phyloP scores from a whole-genome alignment of 2,888 invertebrate species.

The Dryocosmus kuriphilus region DNA sequence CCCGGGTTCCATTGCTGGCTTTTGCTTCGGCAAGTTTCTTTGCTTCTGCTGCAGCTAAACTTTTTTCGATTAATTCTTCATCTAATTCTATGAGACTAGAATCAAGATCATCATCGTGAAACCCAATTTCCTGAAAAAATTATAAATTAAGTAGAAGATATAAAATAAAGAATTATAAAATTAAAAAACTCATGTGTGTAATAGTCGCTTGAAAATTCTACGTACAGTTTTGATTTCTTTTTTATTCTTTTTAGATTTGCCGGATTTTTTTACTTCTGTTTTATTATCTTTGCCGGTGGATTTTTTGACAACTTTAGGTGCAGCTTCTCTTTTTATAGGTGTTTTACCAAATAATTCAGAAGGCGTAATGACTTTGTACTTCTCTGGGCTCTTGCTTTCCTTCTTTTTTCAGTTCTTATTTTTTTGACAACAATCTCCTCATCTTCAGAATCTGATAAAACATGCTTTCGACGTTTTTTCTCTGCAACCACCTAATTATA shows the following conservation, averaged over 20 bases:
- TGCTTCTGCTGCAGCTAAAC: slow-evolving; percentile 67
- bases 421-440: slow-evolving; percentile 68
- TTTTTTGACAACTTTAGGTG: slow-evolving; percentile 72
- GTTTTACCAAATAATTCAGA: slow-evolving; percentile 81
- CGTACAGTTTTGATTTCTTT: slow-evolving; percentile 18
- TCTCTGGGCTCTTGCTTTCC: slow-evolving; percentile 62
- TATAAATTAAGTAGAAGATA: neutral
- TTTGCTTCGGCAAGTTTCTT: slow-evolving; percentile 65
- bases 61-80: slow-evolving; percentile 72
- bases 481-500: slow-evolving; percentile 66
- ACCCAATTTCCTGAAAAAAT: slow-evolving; percentile 74
- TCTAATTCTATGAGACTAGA: slow-evolving; percentile 84
- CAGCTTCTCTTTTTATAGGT: slow-evolving; percentile 81
- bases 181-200: neutral
- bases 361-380: slow-evolving; percentile 75
- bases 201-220: neutral
- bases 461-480: slow-evolving; percentile 71
- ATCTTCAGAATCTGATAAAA: slow-evolving; percentile 77
- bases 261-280: slow-evolving; percentile 17
- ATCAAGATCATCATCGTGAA: slow-evolving; percentile 86
- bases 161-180: neutral
- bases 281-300: slow-evolving; percentile 46
- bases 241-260: neutral
- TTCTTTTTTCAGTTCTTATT: slow-evolving; percentile 60
- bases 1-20: slow-evolving; percentile 56